Conservation (phyloP, 2,888 invertebrate species). For the Plebejus anna region DNA sequence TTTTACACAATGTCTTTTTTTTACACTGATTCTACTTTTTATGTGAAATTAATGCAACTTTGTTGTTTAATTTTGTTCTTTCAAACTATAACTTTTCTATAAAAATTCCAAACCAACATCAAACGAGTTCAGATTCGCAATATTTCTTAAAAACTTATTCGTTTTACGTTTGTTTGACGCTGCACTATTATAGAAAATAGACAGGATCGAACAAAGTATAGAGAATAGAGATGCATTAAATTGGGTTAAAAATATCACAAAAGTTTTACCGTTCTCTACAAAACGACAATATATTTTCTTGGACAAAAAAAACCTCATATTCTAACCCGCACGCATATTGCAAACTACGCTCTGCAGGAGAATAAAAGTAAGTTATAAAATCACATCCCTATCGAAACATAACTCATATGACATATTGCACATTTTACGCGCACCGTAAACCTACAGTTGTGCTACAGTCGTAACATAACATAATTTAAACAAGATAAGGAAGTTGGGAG, state of each 20-base stretch:
- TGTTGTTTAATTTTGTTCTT: no score
- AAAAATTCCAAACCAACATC: no score
- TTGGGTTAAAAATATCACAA: no score
- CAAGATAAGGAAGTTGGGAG: conserved; percentile 43
- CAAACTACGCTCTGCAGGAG: neutral
- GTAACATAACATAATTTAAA: conserved; percentile 26
- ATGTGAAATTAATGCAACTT: neutral
- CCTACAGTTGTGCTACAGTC: neutral
- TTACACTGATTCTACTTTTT: neutral
- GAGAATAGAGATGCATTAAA: no score
- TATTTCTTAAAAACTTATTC: no score
- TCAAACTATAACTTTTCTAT: no score
- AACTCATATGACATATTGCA: conserved; percentile 12
- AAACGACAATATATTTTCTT: neutral
- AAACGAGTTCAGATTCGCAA: no score
- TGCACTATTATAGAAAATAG: no score
- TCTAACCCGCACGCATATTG: neutral
- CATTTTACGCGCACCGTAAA: conserved; percentile 22
- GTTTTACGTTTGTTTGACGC: no score
- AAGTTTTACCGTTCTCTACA: neutral
- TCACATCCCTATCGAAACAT: conserved; percentile 14
- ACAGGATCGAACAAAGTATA: no score
- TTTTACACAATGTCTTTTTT: neutral
- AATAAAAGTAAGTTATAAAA: conserved; percentile 11
- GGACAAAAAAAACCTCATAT: neutral